Conservation (phyloP, 2,113 vertebrate genomes). For the Clupea harengus region DNA sequence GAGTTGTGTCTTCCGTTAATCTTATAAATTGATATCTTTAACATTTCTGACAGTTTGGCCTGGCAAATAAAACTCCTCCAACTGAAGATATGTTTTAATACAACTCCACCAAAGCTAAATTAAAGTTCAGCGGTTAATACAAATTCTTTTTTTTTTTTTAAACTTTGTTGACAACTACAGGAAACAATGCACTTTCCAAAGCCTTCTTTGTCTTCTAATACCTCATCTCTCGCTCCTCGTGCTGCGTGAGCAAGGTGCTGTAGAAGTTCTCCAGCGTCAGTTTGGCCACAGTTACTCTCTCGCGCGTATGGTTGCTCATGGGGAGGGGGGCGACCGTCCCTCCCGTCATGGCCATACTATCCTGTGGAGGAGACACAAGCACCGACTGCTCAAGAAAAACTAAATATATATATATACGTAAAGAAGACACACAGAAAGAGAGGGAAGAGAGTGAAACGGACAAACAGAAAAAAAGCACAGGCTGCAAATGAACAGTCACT, state of each 20-base stretch:
- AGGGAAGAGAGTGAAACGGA: not conserved
- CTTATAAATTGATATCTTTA: too few relatives aligned
- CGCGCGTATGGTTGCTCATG: constrained; percentile 98
- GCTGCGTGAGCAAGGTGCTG: constrained; percentile 96
- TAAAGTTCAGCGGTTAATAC: too few relatives aligned
- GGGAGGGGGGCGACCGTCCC: constrained; percentile 86
- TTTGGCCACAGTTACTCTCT: constrained; percentile 96
- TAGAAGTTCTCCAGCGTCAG: constrained; percentile 98
- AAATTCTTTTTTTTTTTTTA: too few relatives aligned
- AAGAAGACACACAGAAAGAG: constrained; percentile 2
- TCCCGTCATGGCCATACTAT: constrained; percentile 94
- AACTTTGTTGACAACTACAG: not conserved
- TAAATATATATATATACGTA: too few relatives aligned
- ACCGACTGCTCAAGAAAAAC: constrained; percentile 31
- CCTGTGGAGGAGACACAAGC: constrained; percentile 58
- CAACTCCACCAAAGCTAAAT: too few relatives aligned
- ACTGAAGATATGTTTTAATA: too few relatives aligned
- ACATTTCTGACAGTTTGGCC: too few relatives aligned
- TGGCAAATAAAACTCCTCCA: too few relatives aligned
- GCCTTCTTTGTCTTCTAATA: constrained; percentile 46
- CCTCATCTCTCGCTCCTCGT: constrained; percentile 97
- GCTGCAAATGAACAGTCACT: too few relatives aligned
- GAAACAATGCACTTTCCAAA: not conserved
- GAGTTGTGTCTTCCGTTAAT: too few relatives aligned
- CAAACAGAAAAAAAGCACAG: not conserved